Percentiles rank a stretch among this genome's conserved stretches.
These are phyloP conservation scores for Panthera leo DNA, from an alignment of 2,113 vertebrate species.

Conservation along the genomic window DNA sequence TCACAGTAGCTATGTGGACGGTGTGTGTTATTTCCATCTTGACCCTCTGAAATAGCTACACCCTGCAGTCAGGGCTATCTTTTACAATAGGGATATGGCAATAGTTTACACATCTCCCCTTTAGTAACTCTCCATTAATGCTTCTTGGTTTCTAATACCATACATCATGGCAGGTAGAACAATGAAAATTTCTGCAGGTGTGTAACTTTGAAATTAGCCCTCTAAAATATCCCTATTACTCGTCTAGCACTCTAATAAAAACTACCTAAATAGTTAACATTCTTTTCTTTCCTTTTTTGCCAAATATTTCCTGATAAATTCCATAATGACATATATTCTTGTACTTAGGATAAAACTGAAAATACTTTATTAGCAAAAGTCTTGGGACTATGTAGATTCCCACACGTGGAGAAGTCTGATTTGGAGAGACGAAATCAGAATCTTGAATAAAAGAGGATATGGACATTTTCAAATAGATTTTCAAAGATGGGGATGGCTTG, in stretches of 20 bases:
- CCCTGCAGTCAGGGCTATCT: slow-evolving; percentile 72
- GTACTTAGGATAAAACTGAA: slow-evolving; percentile 54
- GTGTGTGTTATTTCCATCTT: slow-evolving; percentile 79
- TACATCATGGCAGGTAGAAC: slow-evolving; percentile 82
- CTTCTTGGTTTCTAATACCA: slow-evolving; percentile 80
- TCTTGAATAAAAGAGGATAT: not conserved
- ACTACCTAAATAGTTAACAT: slow-evolving; percentile 85
- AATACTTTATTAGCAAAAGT: slow-evolving; percentile 49
- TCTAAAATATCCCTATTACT: slow-evolving; percentile 84
- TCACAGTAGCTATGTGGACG: slow-evolving; percentile 73
- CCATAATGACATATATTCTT: slow-evolving; percentile 69
- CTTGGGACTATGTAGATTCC: not conserved
- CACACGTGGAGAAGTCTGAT: not conserved
- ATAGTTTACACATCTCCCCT: slow-evolving; percentile 82
- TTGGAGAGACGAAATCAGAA: slow-evolving; percentile 21
- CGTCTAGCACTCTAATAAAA: slow-evolving; percentile 85
- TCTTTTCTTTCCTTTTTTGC: slow-evolving; percentile 80
- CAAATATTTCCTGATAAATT: slow-evolving; percentile 80
- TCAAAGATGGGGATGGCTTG: not conserved
- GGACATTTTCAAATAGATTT: not conserved
- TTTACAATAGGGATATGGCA: slow-evolving; percentile 79
- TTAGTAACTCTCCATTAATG: slow-evolving; percentile 80
- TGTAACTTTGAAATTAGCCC: slow-evolving; percentile 85
- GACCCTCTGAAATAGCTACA: slow-evolving; percentile 73
- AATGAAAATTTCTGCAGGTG: slow-evolving; percentile 81